These are phyloP conservation scores for Danio tinwini DNA, from an alignment of 2,797 vertebrate species.

Conservation along the genomic window DNA sequence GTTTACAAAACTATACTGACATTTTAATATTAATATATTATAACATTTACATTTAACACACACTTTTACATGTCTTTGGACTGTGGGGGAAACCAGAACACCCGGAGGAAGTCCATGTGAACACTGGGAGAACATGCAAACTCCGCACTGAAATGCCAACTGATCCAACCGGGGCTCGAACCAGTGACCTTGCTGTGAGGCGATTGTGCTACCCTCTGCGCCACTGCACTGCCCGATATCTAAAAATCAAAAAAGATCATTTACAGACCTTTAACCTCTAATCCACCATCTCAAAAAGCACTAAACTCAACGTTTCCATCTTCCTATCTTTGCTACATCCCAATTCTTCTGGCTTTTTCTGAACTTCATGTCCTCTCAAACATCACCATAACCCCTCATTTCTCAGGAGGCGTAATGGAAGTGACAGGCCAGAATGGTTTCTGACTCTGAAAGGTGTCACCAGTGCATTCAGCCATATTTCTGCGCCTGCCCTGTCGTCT, in stretches of 20 bases:
- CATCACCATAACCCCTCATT: conserved; percentile 18
- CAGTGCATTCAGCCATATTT: conserved; percentile 50
- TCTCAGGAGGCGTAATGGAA: conserved; percentile 45
- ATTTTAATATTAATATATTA: too few relatives aligned
- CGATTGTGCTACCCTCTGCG: neutral
- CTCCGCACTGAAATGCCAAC: too few relatives aligned
- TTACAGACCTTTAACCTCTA: conserved; percentile 5
- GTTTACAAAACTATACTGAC: too few relatives aligned
- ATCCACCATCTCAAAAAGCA: neutral
- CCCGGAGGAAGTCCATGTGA: too few relatives aligned
- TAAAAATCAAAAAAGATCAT: too few relatives aligned
- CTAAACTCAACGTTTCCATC: neutral
- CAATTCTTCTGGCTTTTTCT: neutral
- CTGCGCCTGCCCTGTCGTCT: conserved; percentile 46
- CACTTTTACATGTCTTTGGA: too few relatives aligned
- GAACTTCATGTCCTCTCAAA: neutral
- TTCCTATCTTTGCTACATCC: conserved; percentile 9
- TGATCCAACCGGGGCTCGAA: too few relatives aligned
- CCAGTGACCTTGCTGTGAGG: too few relatives aligned
- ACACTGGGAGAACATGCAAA: too few relatives aligned
- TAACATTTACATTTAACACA: too few relatives aligned
- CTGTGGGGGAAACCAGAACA: too few relatives aligned
- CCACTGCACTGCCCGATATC: too few relatives aligned
- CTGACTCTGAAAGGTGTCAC: conserved; percentile 52
- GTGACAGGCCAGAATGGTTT: conserved; percentile 44